A percentile compares a stretch with the other conserved stretches of the same genome.
Evolutionary conservation across 2,113 vertebrate genomes (phyloP).

Genomic region (Vicugna pacos): DNA sequence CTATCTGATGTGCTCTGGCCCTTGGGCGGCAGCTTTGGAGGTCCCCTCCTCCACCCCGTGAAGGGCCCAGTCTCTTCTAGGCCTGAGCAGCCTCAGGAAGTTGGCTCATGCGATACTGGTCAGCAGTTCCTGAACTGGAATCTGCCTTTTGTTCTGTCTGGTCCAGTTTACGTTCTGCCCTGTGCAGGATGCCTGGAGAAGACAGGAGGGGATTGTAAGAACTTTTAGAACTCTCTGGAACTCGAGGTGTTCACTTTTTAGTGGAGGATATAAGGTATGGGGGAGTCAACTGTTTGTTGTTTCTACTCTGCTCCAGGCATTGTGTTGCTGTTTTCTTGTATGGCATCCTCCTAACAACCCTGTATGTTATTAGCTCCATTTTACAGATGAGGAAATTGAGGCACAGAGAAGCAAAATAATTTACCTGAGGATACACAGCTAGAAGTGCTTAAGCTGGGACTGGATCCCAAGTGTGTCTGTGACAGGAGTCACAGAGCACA

Average conservation of each 20-base stretch:
- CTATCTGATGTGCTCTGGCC: background rate
- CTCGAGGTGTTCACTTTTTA: slow-evolving; percentile 36
- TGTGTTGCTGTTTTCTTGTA: background rate
- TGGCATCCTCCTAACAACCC: slow-evolving; percentile 39
- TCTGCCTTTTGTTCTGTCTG: slow-evolving; percentile 47
- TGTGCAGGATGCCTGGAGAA: background rate
- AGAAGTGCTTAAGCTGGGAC: background rate
- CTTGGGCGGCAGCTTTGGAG: background rate
- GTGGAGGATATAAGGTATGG: background rate
- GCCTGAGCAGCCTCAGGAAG: background rate
- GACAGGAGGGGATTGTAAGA: background rate
- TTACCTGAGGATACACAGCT: background rate
- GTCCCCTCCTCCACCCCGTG: background rate
- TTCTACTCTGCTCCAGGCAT: background rate
- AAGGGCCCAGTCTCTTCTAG: background rate
- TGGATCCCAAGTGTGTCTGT: background rate
- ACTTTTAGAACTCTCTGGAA: slow-evolving; percentile 61
- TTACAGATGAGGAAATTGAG: slow-evolving; percentile 23
- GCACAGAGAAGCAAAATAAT: slow-evolving; percentile 47
- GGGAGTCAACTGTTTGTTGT: slow-evolving; percentile 18
- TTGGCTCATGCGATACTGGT: slow-evolving; percentile 44
- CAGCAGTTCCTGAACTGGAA: slow-evolving; percentile 50
- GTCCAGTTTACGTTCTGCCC: slow-evolving; percentile 28
- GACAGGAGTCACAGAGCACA: slow-evolving; percentile 42
- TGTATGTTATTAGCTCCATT: slow-evolving; percentile 45